phyloP scores from a whole-genome alignment of 2,113 vertebrate genomes.

The Trematocara stigmaticum region DNA sequence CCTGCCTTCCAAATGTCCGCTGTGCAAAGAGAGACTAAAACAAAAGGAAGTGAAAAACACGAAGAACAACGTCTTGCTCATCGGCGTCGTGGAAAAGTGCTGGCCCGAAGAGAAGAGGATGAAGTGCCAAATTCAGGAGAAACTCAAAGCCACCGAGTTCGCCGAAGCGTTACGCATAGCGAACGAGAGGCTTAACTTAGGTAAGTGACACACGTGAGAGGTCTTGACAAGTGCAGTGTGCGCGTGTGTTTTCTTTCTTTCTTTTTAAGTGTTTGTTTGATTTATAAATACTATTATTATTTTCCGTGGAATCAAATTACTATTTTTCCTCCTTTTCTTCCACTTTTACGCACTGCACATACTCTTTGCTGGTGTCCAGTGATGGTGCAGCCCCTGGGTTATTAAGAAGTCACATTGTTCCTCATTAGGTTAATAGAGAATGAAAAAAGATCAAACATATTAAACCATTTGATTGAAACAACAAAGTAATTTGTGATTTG shows the following conservation, averaged over 20 bases:
- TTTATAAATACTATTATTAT: neutral
- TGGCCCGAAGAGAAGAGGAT: conserved; percentile 56
- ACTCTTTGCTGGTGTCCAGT: neutral
- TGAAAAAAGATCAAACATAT: too few relatives aligned
- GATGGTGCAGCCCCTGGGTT: neutral
- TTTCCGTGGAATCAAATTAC: neutral
- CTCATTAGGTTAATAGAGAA: too few relatives aligned
- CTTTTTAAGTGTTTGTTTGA: neutral
- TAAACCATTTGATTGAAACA: neutral
- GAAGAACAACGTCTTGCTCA: conserved; percentile 77
- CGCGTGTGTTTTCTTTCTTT: neutral
- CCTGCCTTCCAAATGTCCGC: conserved; percentile 69
- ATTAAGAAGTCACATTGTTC: neutral
- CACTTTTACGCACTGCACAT: neutral
- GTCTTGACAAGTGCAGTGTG: neutral
- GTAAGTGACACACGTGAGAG: conserved; percentile 50
- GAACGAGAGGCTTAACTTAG: conserved; percentile 67
- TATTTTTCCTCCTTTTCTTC: neutral
- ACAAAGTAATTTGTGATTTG: neutral
- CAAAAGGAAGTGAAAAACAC: conserved; percentile 47
- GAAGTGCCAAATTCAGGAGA: conserved; percentile 61
- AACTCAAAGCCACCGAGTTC: conserved; percentile 64
- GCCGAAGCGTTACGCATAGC: conserved; percentile 71
- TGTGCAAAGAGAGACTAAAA: conserved; percentile 72
- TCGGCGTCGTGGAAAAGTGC: conserved; percentile 78